Percentiles rank a stretch among this genome's conserved stretches.
Conservation (phyloP, 1,140 invertebrate genomes). For the Sarcophaga bullata region DNA sequence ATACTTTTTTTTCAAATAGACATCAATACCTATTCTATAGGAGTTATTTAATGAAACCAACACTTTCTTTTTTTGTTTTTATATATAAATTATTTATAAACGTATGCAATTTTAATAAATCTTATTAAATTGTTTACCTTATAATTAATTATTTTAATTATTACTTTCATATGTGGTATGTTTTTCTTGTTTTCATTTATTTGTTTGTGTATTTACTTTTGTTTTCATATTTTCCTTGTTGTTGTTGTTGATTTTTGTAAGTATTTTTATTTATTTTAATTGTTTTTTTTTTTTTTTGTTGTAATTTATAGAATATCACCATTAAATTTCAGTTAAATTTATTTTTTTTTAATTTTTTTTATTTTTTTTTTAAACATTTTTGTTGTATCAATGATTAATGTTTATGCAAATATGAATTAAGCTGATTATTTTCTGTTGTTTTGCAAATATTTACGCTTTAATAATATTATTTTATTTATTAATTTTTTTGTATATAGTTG, state of each 20-base stretch:
- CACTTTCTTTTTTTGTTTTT: slow-evolving; percentile 1
- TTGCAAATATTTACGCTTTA: neutral
- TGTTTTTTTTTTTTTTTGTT: neutral
- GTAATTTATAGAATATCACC: slow-evolving; percentile 36
- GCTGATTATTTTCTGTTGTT: neutral
- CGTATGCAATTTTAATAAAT: slow-evolving; percentile 40
- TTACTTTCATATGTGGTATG: neutral
- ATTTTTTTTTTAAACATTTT: neutral
- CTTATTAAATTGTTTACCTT: slow-evolving; percentile 20
- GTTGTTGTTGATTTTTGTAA: slow-evolving; percentile 7
- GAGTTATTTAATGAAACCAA: neutral
- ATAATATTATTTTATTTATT: neutral
- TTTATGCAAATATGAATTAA: neutral
- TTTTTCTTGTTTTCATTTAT: neutral
- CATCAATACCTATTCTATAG: no score
- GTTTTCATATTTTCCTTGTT: neutral
- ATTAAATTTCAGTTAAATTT: slow-evolving; percentile 38
- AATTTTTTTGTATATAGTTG: no score
- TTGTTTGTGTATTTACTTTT: neutral
- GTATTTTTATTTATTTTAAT: neutral
- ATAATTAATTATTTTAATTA: slow-evolving; percentile 24
- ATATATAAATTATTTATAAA: slow-evolving; percentile 40
- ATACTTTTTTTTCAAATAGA: no score
- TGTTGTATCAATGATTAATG: neutral
- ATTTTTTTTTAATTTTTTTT: neutral